Base-by-base conservation (phyloP, 2,888 invertebrate species). In the Drosophila putrida region DNA sequence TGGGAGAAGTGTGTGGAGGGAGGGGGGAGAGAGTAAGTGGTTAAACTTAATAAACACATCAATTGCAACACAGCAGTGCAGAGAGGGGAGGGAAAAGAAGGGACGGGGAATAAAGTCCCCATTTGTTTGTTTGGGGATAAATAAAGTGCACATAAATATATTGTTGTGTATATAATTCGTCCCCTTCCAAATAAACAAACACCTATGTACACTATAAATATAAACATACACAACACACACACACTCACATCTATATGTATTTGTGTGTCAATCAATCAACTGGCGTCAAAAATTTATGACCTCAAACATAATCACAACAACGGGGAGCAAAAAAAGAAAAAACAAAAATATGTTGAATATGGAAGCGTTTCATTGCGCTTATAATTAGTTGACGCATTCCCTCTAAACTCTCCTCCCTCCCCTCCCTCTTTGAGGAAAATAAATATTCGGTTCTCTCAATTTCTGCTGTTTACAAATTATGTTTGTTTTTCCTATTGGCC, bases 241-340 rank as follows among this genome's bases (percentile, higher is more conserved):
- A n/a, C 11, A 25, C 5, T 13, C 15, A 9, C 15, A 36, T 33
- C 9, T 67, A 11, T 27, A 6, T 33, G 28, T 50, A 44, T 60
- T 10, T 51, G 9, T 58, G 70, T 75, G 71, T 83, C 86, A 87
- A 78, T 84, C 84, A 84, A 84, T 82, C 87, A 82, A 87, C 77
- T 75, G 82, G 80, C 80, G 82, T 83, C 82, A 82, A 82, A 43
- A 80, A 80, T 82, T 82, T 85, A 78, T 82, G 82, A 85, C 78
- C 84, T 67, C 77, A 79, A 83, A 72, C 72, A 80, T 72, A 84
- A 84, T 82, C 79, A 84, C 74, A 75, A 65, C 75, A 64, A 27
- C 28, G 39, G 38, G 38, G 13, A n/a, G 10, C 15, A 39, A 60
- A 63, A 20, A 28, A 25, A 33, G 11, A n/a, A 10, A 27, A 39